Conservation (phyloP, 92 coral and sea anemone species). For the Meandrina meandrites region DNA sequence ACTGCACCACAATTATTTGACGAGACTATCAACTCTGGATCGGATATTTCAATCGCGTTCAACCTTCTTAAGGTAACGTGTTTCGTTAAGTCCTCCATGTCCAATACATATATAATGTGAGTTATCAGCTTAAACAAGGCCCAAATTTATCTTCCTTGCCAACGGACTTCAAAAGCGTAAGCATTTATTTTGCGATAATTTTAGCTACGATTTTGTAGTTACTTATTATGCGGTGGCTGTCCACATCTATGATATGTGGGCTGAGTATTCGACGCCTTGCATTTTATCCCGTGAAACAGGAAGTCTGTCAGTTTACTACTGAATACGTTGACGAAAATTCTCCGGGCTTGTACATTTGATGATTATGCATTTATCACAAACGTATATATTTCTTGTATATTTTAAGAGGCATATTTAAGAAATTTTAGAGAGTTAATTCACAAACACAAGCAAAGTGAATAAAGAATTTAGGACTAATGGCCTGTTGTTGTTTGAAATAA, state of each 20-base stretch:
- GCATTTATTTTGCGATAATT: background rate
- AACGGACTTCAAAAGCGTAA: background rate
- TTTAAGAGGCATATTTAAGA: background rate
- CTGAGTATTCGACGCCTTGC: background rate
- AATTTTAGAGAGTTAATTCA: background rate
- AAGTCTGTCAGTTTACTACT: background rate
- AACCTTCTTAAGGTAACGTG: background rate
- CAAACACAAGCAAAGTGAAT: background rate
- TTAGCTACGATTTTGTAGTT: background rate
- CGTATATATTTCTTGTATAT: background rate
- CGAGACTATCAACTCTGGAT: background rate
- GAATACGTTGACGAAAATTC: background rate
- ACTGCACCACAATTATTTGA: background rate
- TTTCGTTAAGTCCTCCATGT: background rate
- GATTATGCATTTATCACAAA: background rate
- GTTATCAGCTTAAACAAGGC: background rate
- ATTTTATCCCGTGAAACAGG: background rate
- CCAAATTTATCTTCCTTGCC: background rate
- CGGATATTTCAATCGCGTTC: background rate
- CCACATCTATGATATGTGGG: background rate
- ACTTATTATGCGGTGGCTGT: background rate
- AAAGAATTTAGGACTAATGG: background rate
- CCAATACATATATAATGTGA: background rate
- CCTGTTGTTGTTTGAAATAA: background rate
- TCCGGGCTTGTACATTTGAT: background rate